phyloP scores from a whole-genome alignment of 2,113 vertebrate species.

The Struthidea cinerea region DNA sequence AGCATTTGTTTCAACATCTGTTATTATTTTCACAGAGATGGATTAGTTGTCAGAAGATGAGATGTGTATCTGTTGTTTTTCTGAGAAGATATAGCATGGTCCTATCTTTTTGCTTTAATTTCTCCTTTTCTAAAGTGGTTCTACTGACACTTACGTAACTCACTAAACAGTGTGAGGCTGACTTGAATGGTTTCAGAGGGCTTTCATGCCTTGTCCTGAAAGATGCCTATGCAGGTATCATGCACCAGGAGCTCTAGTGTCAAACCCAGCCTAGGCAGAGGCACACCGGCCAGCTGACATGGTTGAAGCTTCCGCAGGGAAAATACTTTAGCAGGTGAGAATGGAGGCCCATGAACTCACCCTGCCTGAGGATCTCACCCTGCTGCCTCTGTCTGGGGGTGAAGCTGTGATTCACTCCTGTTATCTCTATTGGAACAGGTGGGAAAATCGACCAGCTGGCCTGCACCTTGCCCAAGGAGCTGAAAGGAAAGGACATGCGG shows the following conservation, averaged over 20 bases:
- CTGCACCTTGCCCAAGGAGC: conserved; percentile 95
- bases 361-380: background rate
- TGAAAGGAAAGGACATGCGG: conserved; percentile 93
- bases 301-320: background rate
- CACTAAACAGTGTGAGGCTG: background rate
- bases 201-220: background rate
- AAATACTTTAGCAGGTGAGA: background rate
- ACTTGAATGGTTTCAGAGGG: background rate
- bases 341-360: background rate
- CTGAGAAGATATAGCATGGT: background rate
- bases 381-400: background rate
- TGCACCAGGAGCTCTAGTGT: background rate
- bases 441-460: conserved; percentile 93
- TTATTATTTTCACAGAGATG: background rate
- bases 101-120: background rate
- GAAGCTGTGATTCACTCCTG: background rate
- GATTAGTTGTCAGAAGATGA: conserved; percentile 6
- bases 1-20: conserved; percentile 45
- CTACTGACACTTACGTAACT: background rate
- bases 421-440: conserved; percentile 70
- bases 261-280: background rate
- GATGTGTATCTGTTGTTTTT: background rate
- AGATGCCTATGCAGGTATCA: background rate
- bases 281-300: background rate
- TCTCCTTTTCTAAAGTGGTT: background rate